Base-by-base conservation (phyloP, 2,797 vertebrate genomes). In the Eupleurogrammus muticus region DNA sequence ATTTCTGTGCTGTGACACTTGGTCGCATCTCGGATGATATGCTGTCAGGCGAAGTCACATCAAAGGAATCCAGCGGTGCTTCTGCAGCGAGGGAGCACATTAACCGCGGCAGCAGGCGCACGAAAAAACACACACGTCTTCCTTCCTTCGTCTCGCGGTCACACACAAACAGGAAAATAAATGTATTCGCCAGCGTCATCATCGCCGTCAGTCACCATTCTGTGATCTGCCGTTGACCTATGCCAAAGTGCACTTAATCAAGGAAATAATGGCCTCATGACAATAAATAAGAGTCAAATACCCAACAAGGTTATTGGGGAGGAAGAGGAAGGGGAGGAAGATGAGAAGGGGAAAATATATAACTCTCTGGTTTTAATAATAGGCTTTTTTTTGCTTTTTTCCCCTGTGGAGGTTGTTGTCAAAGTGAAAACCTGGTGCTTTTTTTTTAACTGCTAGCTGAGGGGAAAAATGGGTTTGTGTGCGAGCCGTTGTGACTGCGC, bases 1-100 rank as follows among this genome's bases (percentile, higher is more conserved):
- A 81, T 87, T 87, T 89, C 81, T 68, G 79, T 65, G 79, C 81
- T 55, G 69, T 80, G 83, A 77, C 85, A 85, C 86, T 66, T 34
- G 56, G 68, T 64, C 51, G 69, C 70, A 79, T 82, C 84, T 70
- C 23, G 46, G 82, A 87, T 84, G 82, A 86, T 80, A 46, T 54
- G 63, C 90, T 89, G 88, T 87, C 87, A 86, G 79, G 49, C 72
- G n/a, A 8, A 79, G 81, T 84, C 81, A 83, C 47, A 77, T 90
- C 87, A 90, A 77, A 84, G 69, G 38, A 46, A 64, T 76, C 42
- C 67, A 42, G 14, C 69, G 69, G 58, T 66, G 64, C 69, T 38
- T 40, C 61, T 75, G 67, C 72, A 44, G 80, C 72, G 17, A 57
- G 12, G 51, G 52, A 65, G 48, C 80, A 65, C 21, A 50, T 3